Evolutionary conservation across 2,113 vertebrate genomes (phyloP).

Genomic region (Pituophis catenifer): DNA sequence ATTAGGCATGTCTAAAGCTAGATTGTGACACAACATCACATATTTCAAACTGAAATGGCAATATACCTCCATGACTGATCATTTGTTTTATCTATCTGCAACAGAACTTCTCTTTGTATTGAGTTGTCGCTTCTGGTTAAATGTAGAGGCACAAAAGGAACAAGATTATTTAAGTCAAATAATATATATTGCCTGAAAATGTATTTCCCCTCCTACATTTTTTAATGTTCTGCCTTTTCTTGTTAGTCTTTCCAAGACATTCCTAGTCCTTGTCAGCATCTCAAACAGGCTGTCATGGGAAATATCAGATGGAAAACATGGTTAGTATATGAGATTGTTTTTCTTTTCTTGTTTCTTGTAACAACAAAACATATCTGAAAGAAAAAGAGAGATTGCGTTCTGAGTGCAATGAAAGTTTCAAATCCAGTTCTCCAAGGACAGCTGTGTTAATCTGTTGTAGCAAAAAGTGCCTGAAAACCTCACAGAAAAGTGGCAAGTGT

Average conservation of each 20-base stretch:
- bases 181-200: constrained; percentile 10
- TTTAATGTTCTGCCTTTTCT: not conserved
- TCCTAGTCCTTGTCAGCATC: not conserved
- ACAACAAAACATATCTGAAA: not conserved
- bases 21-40: not conserved
- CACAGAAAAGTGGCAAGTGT: not conserved
- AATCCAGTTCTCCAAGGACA: not conserved
- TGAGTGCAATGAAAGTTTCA: not conserved
- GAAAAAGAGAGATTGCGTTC: not conserved
- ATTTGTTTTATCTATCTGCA: not conserved
- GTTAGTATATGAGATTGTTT: not conserved
- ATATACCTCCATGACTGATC: not conserved
- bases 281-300: not conserved
- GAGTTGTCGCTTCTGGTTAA: constrained; percentile 17
- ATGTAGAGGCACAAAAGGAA: not conserved
- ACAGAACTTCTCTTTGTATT: constrained; percentile 1
- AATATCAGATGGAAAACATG: constrained; percentile 9
- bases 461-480: not conserved
- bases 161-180: constrained; percentile 17
- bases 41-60: not conserved
- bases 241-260: constrained; percentile 17
- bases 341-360: not conserved
- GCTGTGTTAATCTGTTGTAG: not conserved
- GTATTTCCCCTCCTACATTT: not conserved
- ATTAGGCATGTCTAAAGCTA: not conserved